Evolutionary conservation across 2,797 vertebrate genomes (phyloP).

Genomic region (Ataeniobius toweri): DNA sequence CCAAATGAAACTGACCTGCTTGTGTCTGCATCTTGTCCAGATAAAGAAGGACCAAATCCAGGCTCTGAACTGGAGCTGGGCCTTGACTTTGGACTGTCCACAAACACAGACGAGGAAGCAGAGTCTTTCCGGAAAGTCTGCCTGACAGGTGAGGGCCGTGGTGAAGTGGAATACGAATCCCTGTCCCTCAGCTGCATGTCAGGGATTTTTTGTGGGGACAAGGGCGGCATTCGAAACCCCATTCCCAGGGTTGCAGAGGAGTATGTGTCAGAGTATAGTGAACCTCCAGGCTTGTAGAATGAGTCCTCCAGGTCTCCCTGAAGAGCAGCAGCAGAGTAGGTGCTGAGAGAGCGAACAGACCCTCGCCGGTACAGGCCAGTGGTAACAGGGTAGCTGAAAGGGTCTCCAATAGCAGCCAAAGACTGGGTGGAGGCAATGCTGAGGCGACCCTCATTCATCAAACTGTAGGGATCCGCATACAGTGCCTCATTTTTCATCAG

Average conservation of each 20-base stretch:
- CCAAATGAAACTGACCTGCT: slow-evolving; percentile 82
- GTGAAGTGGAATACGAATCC: slow-evolving; percentile 90
- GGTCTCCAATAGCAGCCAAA: slow-evolving; percentile 89
- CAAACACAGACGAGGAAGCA: slow-evolving; percentile 90
- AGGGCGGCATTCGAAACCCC: slow-evolving; percentile 90
- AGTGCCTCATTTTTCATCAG: slow-evolving; percentile 94
- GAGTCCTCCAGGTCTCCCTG: slow-evolving; percentile 94
- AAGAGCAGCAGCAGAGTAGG: slow-evolving; percentile 93
- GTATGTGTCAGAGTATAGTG: slow-evolving; percentile 89
- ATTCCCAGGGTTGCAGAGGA: slow-evolving; percentile 86
- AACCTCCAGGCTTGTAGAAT: slow-evolving; percentile 90
- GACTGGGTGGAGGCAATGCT: slow-evolving; percentile 95
- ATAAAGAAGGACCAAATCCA: slow-evolving; percentile 85
- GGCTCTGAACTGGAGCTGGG: slow-evolving; percentile 86
- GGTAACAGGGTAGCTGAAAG: slow-evolving; percentile 89
- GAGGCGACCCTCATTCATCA: slow-evolving; percentile 93
- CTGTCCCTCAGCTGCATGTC: slow-evolving; percentile 85
- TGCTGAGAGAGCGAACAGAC: slow-evolving; percentile 94
- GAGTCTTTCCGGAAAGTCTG: slow-evolving; percentile 97
- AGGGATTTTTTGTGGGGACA: slow-evolving; percentile 93
- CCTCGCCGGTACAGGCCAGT: slow-evolving; percentile 92
- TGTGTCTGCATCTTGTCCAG: slow-evolving; percentile 86
- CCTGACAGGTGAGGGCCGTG: slow-evolving; percentile 91
- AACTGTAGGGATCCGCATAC: slow-evolving; percentile 93
- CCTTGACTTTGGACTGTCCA: slow-evolving; percentile 90